These are phyloP conservation scores for Apogon hyalosoma DNA, from an alignment of 2,797 vertebrate genomes.

Conservation along the genomic window DNA sequence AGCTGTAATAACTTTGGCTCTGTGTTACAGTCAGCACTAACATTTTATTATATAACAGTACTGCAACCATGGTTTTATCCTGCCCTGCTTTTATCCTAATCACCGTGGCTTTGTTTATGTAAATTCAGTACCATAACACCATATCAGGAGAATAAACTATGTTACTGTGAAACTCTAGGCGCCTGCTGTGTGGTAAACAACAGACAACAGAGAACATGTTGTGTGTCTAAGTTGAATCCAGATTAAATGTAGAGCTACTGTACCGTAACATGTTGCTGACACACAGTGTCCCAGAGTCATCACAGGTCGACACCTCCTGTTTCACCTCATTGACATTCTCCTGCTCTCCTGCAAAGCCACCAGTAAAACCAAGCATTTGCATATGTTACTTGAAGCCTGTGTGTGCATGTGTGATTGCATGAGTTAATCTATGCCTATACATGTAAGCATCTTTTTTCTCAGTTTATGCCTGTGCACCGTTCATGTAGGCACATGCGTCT, in stretches of 20 bases:
- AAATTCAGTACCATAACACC: no score
- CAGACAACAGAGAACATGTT: background rate
- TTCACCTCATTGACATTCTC: slow-evolving; percentile 11
- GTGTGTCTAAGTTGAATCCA: background rate
- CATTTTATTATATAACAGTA: background rate
- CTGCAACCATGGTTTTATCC: background rate
- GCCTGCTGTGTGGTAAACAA: background rate
- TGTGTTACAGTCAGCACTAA: background rate
- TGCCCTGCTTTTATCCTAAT: background rate
- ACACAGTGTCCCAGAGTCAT: slow-evolving; percentile 25
- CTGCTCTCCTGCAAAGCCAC: background rate
- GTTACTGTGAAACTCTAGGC: no score
- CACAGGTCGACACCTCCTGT: slow-evolving; percentile 32
- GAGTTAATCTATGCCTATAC: no score
- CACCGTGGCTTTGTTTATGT: background rate
- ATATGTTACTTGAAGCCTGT: slow-evolving; percentile 6
- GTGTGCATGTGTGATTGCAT: background rate
- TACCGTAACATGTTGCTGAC: slow-evolving; percentile 31
- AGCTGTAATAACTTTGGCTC: background rate
- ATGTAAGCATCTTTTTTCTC: no score
- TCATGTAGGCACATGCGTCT: no score
- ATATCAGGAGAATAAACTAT: background rate
- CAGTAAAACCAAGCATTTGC: slow-evolving; percentile 9
- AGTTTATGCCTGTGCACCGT: no score
- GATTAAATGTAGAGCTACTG: slow-evolving; percentile 40